These are phyloP conservation scores for Clarias laeviceps DNA, from an alignment of 2,797 vertebrate genomes.

Conservation along the genomic window DNA sequence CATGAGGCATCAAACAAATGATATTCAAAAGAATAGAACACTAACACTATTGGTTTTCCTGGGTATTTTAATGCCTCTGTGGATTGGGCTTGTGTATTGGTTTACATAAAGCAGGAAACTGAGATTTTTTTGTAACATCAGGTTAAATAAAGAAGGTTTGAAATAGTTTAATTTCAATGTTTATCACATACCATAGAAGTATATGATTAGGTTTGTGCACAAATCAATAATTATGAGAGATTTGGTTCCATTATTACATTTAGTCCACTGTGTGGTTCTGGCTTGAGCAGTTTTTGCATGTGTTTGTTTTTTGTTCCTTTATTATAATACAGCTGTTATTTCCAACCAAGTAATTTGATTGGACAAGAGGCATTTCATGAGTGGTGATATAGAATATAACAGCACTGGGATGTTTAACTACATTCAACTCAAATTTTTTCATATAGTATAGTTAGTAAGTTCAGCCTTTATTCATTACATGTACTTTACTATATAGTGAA, in stretches of 20 bases:
- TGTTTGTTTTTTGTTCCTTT: too few relatives aligned
- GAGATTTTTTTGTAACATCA: neutral
- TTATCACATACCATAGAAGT: too few relatives aligned
- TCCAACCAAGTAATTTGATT: neutral
- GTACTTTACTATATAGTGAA: too few relatives aligned
- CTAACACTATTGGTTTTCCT: neutral
- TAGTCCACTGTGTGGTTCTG: neutral
- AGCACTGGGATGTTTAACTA: too few relatives aligned
- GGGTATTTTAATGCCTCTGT: neutral
- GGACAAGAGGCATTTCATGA: too few relatives aligned
- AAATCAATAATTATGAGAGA: neutral
- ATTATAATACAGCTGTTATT: neutral
- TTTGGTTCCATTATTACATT: neutral
- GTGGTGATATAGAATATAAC: too few relatives aligned
- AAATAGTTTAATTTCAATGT: neutral
- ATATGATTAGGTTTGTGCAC: neutral
- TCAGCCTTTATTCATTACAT: too few relatives aligned
- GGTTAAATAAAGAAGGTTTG: neutral
- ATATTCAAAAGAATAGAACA: neutral
- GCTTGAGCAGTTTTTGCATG: neutral
- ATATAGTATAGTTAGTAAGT: too few relatives aligned
- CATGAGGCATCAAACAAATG: neutral
- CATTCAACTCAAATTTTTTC: too few relatives aligned
- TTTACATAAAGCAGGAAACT: neutral
- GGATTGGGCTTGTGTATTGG: neutral